Percentiles rank a stretch among this genome's conserved stretches.
Conservation (phyloP, 2,113 vertebrate genomes). For the Pontoporia blainvillei region DNA sequence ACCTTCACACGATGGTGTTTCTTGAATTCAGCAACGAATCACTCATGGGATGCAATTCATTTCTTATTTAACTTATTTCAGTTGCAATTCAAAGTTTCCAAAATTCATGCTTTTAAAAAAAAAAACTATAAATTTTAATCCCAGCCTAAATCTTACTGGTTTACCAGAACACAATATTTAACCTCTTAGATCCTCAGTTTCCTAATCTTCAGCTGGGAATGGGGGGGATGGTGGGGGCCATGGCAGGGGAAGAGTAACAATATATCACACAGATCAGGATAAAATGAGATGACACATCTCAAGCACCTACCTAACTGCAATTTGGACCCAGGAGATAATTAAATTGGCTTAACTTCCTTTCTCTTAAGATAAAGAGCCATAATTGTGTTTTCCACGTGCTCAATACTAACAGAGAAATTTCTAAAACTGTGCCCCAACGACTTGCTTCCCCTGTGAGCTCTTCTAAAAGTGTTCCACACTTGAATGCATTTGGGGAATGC, state of each 20-base stretch:
- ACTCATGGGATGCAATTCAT: background rate
- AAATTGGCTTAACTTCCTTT: background rate
- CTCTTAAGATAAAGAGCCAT: background rate
- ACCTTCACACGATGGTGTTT: background rate
- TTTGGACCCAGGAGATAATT: background rate
- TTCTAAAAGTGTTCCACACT: background rate
- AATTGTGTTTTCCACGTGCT: background rate
- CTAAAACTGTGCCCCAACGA: background rate
- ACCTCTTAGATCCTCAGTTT: background rate
- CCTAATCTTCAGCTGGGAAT: background rate
- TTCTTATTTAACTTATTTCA: background rate
- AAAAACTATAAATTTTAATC: background rate
- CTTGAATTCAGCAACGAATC: background rate
- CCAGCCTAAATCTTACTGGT: background rate
- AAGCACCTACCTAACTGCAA: background rate
- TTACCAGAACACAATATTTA: background rate
- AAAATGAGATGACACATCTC: background rate
- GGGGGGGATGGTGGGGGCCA: accelerated
- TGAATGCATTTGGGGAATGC: background rate
- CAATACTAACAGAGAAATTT: background rate
- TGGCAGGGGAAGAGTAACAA: background rate
- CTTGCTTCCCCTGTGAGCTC: background rate
- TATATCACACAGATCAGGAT: background rate
- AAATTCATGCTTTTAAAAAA: background rate
- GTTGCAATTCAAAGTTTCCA: background rate